Evolutionary conservation across 1,140 invertebrate genomes (phyloP), one percentile per base, ranked within the genome.

Genomic region (Nephila pilipes): DNA sequence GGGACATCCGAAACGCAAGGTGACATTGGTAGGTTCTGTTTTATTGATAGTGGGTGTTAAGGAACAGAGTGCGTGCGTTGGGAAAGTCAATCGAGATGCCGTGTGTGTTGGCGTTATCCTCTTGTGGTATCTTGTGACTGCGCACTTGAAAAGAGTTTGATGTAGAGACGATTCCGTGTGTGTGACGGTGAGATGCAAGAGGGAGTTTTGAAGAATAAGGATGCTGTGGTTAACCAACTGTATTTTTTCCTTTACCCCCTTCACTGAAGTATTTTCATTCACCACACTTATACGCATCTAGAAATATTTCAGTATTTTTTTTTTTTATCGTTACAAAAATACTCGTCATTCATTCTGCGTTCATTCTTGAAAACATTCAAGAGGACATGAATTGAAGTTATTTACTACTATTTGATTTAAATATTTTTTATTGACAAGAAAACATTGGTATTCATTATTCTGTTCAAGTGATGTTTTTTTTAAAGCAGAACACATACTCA

Each of bases 1-100:
- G 69, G 69, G 69, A 75, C 69, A 75, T 36, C 69, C 69, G 69
- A 75, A 75, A 75, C 69, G 69, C 69, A 75, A 75, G 69, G 69
- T 75, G 69, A 75, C 69, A 75, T 75, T 75, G 32, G 63, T 69
- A 18, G 58, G n/a, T 6, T n/a, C 58, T 10, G n/a, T 65, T 65
- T 75, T 75, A 75, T 75, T 75, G 69, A 18, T 75, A 4, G 69
- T 75, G 69, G 69, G 69, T 75, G 69, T 75, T 75, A 29, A 75
- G 29, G 29, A 12, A 6, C 22, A 22, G 25, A 63, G 60, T 63
- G 60, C 22, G 57, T 60, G 29, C 12, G 2, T 75, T 75, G 69
- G 69, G 69, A 75, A 75, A 36, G 69, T 75, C 69, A 18, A 75
- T 75, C 29, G 69, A 75, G 69, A 22, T 32, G 29, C 3, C 18